A percentile compares a stretch with the other conserved stretches of the same genome.
Conservation (phyloP, 2,888 invertebrate genomes). For the Nomada ferruginata region DNA sequence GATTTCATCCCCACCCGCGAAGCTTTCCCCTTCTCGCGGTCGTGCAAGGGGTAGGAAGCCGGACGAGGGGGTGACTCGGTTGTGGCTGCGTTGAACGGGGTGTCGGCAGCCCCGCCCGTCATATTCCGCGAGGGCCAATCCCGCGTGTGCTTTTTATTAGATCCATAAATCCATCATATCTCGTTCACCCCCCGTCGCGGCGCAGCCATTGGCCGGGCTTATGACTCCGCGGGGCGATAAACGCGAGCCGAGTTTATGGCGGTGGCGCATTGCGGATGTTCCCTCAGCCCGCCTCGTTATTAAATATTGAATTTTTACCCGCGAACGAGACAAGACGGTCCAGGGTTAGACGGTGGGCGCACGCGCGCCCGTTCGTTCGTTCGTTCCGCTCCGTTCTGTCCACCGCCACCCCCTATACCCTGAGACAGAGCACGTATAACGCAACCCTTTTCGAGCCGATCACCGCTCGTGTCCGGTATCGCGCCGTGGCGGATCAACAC, state of each 20-base stretch:
- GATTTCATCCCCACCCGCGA: conserved; percentile 76
- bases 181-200: conserved; percentile 71
- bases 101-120: conserved; percentile 83
- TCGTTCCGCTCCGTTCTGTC: conserved; percentile 27
- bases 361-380: conserved; percentile 9
- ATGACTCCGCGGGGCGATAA: conserved; percentile 55
- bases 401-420: conserved; percentile 13
- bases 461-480: conserved; percentile 11
- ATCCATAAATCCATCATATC: conserved; percentile 94
- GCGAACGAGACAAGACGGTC: conserved; percentile 43
- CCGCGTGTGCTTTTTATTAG: conserved; percentile 86
- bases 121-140: conserved; percentile 84
- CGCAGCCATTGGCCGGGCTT: conserved; percentile 75
- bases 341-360: conserved; percentile 10
- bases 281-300: conserved; percentile 88
- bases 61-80: conserved; percentile 70
- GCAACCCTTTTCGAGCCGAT: conserved; percentile 30
- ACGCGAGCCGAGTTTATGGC: conserved; percentile 58
- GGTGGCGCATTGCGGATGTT: conserved; percentile 85
- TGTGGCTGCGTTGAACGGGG: conserved; percentile 81
- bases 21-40: conserved; percentile 73
- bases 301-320: conserved; percentile 91
- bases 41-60: conserved; percentile 64
- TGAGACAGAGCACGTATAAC: conserved; percentile 3
- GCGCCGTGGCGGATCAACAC: background rate